Evolutionary conservation across 2,888 invertebrate species (phyloP), one percentile per base, ranked within the genome.

Genomic region (Nowickia ferox): DNA sequence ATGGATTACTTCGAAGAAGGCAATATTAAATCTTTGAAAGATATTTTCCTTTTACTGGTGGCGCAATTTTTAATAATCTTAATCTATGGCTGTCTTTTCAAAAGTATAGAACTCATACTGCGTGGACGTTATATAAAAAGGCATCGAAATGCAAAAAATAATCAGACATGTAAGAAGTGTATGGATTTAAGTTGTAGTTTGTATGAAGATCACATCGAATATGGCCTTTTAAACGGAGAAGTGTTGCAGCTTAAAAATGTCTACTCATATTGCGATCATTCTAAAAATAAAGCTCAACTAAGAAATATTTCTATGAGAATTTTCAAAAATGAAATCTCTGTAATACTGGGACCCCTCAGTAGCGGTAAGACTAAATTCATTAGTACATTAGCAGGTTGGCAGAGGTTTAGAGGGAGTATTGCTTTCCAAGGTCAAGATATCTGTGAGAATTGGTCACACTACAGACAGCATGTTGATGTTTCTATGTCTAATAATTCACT

Each of bases 281-380:
- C 87, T 48, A 86, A 76, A 0, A 88, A 88, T 46, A 55, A 38
- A 1, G 2, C 38, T 46, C 79, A 89, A 6, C 51, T 91, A 6
- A 90, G 88, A 82, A 89, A 90, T 55, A 48, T 91, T 4, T 89
- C 90, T 0, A 53, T 91, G 85, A 88, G 89, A n/a, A 57, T 90
- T 11, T 91, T 89, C 72, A 88, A 84, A 44, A 90, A 91, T n/a
- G 91, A 92, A 85, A 88, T 92, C 5, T 89, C 88, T 1, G 97
- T 96, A 8, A 89, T 97, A 19, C 92, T 97, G 38, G 97, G 96
- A 0, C 96, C 96, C 71, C 89, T 90, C 79, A 97, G 98, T 2
- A 97, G 98, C 65, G 98, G 98, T 6, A 98, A 98, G 93, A 96
- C 97, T 1, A 97, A 98, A 0, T 96, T 97, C 9, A 96, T 98